These are phyloP conservation scores for Psephotus haematonotus DNA, from an alignment of 2,113 vertebrate species.

Conservation along the genomic window DNA sequence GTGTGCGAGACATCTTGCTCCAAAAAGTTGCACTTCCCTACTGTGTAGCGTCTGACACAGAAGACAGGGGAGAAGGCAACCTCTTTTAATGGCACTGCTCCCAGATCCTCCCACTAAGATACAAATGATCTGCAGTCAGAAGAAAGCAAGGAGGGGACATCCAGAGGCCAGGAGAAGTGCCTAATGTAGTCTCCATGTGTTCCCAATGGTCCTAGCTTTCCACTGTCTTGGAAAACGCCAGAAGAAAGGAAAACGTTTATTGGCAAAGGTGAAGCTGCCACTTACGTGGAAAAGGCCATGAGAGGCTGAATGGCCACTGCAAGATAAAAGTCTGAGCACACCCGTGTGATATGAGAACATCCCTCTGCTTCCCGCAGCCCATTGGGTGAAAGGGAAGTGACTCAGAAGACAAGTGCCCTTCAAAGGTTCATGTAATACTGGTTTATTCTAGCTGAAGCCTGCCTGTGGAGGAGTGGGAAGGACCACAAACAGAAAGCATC, in stretches of 20 bases:
- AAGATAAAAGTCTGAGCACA: not conserved
- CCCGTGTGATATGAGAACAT: not conserved
- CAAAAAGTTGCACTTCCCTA: not conserved
- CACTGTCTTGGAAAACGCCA: not conserved
- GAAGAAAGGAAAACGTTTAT: not conserved
- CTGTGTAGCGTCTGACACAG: accelerated
- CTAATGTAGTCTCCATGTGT: not conserved
- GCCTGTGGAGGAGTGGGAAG: not conserved
- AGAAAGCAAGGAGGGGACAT: not conserved
- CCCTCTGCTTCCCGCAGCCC: not conserved
- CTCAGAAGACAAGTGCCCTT: not conserved
- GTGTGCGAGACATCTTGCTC: not conserved
- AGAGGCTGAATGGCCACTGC: not conserved
- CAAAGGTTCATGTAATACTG: not conserved
- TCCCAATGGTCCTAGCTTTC: not conserved
- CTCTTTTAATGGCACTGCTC: not conserved
- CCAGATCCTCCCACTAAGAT: not conserved
- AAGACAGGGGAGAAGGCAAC: not conserved
- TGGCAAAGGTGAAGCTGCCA: not conserved
- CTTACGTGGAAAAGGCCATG: accelerated
- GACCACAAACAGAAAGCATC: not conserved
- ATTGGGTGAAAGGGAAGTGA: not conserved
- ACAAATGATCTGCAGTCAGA: not conserved
- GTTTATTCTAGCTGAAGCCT: slow-evolving; percentile 19
- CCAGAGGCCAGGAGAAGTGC: not conserved